phyloP scores from a whole-genome alignment of 2,888 invertebrate species.

The Agrochola lychnidis region DNA sequence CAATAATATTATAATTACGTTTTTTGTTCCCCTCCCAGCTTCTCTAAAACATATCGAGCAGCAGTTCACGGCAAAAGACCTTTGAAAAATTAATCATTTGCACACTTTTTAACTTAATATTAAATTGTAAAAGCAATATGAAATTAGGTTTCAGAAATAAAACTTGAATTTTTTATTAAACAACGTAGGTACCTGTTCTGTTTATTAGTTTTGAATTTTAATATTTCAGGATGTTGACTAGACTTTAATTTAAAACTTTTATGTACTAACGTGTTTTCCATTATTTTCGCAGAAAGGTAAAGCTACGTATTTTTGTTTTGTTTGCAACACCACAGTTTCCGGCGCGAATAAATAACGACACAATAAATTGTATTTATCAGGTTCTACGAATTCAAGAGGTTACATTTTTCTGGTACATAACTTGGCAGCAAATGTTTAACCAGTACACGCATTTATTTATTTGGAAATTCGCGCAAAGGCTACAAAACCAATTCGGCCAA shows the following conservation, averaged over 20 bases:
- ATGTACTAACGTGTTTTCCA: background rate
- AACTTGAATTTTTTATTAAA: background rate
- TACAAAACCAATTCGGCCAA: slow-evolving; percentile 61
- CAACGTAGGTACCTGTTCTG: background rate
- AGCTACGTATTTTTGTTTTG: background rate
- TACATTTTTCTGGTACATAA: slow-evolving; percentile 4
- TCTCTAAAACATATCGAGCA: background rate
- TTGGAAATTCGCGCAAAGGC: slow-evolving; percentile 41
- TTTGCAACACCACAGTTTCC: background rate
- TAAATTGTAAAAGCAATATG: slow-evolving; percentile 5
- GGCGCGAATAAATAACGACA: slow-evolving; percentile 2
- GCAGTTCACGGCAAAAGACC: background rate
- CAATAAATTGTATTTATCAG: slow-evolving; percentile 31
- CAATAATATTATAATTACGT: slow-evolving; percentile 8
- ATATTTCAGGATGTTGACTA: background rate
- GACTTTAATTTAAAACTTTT: slow-evolving; percentile 1
- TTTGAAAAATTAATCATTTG: slow-evolving; percentile 2
- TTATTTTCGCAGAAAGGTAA: background rate
- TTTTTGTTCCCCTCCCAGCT: slow-evolving; percentile 2
- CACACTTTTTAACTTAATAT: background rate
- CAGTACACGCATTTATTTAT: slow-evolving; percentile 40
- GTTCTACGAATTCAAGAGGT: slow-evolving; percentile 26
- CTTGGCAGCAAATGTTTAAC: slow-evolving; percentile 7
- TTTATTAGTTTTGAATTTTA: slow-evolving; percentile 2
- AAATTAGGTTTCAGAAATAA: slow-evolving; percentile 12